These are phyloP conservation scores for Drosophila demipolita DNA, from an alignment of 2,888 invertebrate species.

Conservation along the genomic window DNA sequence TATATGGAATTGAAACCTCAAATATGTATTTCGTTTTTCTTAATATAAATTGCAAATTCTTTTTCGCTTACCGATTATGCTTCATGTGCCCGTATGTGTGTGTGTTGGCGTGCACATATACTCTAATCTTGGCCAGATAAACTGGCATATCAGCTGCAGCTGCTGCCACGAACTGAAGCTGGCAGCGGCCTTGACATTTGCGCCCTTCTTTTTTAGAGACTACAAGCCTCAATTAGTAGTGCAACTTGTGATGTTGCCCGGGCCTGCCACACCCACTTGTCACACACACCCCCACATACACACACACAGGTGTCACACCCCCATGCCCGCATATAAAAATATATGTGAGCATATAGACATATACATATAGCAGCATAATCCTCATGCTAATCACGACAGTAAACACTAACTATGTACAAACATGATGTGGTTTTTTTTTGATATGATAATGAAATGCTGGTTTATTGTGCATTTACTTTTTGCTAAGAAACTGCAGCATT, in stretches of 20 bases:
- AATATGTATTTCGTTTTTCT: constrained; percentile 8
- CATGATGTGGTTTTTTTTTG: neutral
- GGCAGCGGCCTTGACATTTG: constrained; percentile 72
- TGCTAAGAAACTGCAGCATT: neutral
- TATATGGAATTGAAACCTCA: constrained; percentile 26
- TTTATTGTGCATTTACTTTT: neutral
- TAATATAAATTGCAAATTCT: constrained; percentile 35
- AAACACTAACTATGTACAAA: constrained; percentile 11
- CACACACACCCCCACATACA: constrained; percentile 26
- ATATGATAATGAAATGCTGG: neutral
- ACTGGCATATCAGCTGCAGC: constrained; percentile 26
- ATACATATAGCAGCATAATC: constrained; percentile 1
- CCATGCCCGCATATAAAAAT: constrained; percentile 10
- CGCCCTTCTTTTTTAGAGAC: constrained; percentile 59
- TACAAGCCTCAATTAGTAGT: constrained; percentile 68
- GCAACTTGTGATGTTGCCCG: constrained; percentile 64
- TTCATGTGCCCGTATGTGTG: constrained; percentile 8
- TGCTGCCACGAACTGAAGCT: constrained; percentile 39
- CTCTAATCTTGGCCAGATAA: constrained; percentile 22
- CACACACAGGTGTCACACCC: constrained; percentile 54
- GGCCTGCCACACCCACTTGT: constrained; percentile 66
- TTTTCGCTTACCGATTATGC: constrained; percentile 22
- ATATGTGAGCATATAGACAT: neutral
- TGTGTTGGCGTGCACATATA: constrained; percentile 1
- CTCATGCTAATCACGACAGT: constrained; percentile 12